Conservation (phyloP, 1,140 invertebrate species). For the Aphaenogaster rudis region DNA sequence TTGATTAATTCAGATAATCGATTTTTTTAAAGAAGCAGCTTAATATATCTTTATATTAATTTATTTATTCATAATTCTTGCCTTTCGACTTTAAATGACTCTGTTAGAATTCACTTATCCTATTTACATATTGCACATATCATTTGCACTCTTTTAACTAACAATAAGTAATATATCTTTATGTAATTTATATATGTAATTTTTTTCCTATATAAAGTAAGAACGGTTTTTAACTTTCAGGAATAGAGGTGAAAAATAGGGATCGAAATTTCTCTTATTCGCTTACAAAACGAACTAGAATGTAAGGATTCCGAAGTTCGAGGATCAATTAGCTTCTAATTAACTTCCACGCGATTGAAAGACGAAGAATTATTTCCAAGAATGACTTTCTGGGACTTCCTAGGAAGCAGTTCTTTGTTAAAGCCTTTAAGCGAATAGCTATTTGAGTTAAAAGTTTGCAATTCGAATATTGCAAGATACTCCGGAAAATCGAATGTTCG, state of each 20-base stretch:
- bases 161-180: background rate
- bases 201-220: background rate
- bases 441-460: background rate
- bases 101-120: no score
- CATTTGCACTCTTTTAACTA: no score
- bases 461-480: background rate
- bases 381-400: background rate
- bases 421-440: background rate
- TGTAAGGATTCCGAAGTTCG: background rate
- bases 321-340: background rate
- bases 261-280: background rate
- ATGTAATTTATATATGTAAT: background rate
- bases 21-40: background rate
- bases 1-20: background rate
- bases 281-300: background rate
- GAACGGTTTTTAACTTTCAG: background rate
- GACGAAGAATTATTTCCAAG: background rate
- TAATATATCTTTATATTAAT: background rate
- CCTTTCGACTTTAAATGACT: no score
- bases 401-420: background rate
- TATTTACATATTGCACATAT: no score
- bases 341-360: background rate
- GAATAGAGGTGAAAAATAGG: background rate
- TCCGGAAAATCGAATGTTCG: background rate
- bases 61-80: no score